Percentiles rank a stretch among this genome's conserved stretches.
phyloP scores from a whole-genome alignment of 1,140 invertebrate genomes.

The Drosophila parabipectinata region DNA sequence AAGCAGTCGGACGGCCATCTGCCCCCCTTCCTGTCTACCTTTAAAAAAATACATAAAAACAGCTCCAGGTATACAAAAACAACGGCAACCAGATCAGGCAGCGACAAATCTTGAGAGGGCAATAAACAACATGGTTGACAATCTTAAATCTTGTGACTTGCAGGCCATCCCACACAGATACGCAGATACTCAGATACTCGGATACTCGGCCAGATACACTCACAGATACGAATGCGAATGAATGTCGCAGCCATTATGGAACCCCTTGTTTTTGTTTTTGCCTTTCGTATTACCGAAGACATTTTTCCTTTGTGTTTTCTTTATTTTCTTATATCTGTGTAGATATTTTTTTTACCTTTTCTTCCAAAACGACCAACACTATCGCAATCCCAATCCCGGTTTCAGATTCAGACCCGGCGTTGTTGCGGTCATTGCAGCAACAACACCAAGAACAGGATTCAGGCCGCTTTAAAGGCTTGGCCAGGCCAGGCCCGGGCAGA shows the following conservation, averaged over 20 bases:
- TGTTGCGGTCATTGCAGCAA: slow-evolving; percentile 77
- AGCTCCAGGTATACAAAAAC: slow-evolving; percentile 43
- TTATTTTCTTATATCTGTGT: slow-evolving; percentile 4
- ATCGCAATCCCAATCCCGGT: slow-evolving; percentile 41
- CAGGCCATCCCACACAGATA: slow-evolving; percentile 61
- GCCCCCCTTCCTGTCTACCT: slow-evolving; percentile 5
- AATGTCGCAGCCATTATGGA: slow-evolving; percentile 81
- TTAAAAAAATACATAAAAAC: slow-evolving; percentile 17
- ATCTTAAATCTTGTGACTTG: slow-evolving; percentile 79
- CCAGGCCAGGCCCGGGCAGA: slow-evolving; percentile 22
- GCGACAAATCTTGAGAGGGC: slow-evolving; percentile 78
- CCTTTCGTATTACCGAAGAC: slow-evolving; percentile 35
- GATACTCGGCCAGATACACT: slow-evolving; percentile 33
- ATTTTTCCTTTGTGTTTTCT: slow-evolving; percentile 62
- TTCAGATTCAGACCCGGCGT: slow-evolving; percentile 30
- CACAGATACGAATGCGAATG: slow-evolving; percentile 68
- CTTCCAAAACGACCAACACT: slow-evolving; percentile 35
- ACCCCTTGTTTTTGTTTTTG: slow-evolving; percentile 38
- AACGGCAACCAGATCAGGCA: slow-evolving; percentile 27
- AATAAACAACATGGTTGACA: slow-evolving; percentile 82
- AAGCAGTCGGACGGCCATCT: slow-evolving; percentile 23
- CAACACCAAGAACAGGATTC: slow-evolving; percentile 43
- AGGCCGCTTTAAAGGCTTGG: slow-evolving; percentile 73
- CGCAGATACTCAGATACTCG: slow-evolving; percentile 9
- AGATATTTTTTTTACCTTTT: neutral